Conservation (phyloP, 2,888 invertebrate species). For the Pachymerium ferrugineum region DNA sequence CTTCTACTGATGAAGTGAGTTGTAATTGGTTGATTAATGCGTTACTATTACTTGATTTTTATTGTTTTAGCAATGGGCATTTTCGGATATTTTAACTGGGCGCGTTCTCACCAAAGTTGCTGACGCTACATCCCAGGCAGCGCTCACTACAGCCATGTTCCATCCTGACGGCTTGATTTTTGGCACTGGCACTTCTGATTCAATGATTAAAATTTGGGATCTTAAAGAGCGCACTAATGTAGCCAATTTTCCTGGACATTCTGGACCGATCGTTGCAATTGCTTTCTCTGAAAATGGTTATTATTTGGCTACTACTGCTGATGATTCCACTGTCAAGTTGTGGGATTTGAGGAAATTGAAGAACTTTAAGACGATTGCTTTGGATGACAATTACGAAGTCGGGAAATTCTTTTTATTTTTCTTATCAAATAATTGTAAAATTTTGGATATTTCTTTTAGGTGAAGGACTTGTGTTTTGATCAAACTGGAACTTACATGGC, state of each 20-base stretch:
- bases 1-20: slow-evolving; percentile 69
- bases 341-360: slow-evolving; percentile 99
- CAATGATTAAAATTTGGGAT: slow-evolving; percentile 99
- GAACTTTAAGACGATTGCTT: slow-evolving; percentile 93
- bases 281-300: slow-evolving; percentile 99
- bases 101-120: slow-evolving; percentile 80
- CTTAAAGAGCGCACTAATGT: slow-evolving; percentile 96
- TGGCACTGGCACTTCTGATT: slow-evolving; percentile 89
- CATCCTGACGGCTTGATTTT: slow-evolving; percentile 99
- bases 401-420: not conserved
- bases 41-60: no score
- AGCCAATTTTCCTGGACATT: slow-evolving; percentile 95
- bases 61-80: slow-evolving; percentile 78
- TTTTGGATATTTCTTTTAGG: slow-evolving; percentile 42
- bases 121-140: slow-evolving; percentile 44
- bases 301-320: slow-evolving; percentile 96
- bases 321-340: slow-evolving; percentile 92
- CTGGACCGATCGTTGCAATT: slow-evolving; percentile 91
- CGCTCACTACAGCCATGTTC: slow-evolving; percentile 92
- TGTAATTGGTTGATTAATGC: no score
- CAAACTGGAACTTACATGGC: slow-evolving; percentile 97
- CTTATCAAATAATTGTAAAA: not conserved
- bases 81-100: slow-evolving; percentile 93
- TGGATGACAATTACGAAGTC: slow-evolving; percentile 90
- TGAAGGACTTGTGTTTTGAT: slow-evolving; percentile 89